Evolutionary conservation across 2,113 vertebrate genomes (phyloP).

Genomic region (Clarias batrachus): DNA sequence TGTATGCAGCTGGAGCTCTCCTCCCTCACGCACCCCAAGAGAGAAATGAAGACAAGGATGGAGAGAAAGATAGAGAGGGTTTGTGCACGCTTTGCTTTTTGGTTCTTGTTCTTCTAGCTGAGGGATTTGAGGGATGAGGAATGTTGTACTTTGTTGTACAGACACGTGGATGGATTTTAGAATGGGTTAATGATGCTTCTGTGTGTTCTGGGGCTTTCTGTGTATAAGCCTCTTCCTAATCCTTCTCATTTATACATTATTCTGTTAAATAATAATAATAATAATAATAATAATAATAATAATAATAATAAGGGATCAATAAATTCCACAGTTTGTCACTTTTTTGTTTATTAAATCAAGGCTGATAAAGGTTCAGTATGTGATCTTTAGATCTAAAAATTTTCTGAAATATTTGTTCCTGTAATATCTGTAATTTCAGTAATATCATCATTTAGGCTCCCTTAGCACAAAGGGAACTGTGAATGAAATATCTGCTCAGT

Average conservation of each 20-base stretch:
- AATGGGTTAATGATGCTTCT: slow-evolving; percentile 28
- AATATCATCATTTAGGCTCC: not conserved
- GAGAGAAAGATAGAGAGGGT: slow-evolving; percentile 20
- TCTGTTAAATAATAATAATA: not conserved
- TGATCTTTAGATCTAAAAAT: not conserved
- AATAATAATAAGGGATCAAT: not conserved
- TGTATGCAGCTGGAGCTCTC: slow-evolving; percentile 27
- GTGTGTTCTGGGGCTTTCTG: not conserved
- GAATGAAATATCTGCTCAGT: not conserved
- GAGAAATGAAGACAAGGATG: slow-evolving; percentile 24
- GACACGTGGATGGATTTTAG: slow-evolving; percentile 35
- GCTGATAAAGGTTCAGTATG: not conserved
- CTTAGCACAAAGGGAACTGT: not conserved
- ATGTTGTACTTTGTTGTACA: slow-evolving; percentile 37
- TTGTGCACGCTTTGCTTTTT: slow-evolving; percentile 20
- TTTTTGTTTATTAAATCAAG: not conserved
- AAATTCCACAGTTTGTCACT: not conserved
- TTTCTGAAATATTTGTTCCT: not conserved
- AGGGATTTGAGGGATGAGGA: slow-evolving; percentile 42
- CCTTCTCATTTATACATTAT: not conserved
- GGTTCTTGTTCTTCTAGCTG: slow-evolving; percentile 27
- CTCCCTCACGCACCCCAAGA: slow-evolving; percentile 10
- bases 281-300: too few relatives aligned
- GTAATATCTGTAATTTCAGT: not conserved
- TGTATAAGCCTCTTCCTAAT: not conserved